Conservation (phyloP, 2,888 invertebrate genomes). For the Linnaemya vulpina region DNA sequence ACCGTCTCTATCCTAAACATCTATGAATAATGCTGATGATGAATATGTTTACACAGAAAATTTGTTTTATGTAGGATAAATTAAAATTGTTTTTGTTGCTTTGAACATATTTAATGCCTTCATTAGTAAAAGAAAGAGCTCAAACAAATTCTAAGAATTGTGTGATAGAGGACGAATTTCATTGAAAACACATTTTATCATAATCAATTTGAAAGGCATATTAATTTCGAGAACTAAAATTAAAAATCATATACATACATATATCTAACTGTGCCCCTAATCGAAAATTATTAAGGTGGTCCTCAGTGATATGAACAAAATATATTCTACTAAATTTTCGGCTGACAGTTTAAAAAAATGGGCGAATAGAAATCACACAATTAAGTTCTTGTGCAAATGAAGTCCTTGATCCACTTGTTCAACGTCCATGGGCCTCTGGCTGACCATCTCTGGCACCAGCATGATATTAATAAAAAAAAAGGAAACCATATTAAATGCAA, state of each 20-base stretch:
- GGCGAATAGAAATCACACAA: too few relatives aligned
- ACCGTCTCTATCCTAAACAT: background rate
- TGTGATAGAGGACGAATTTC: conserved; percentile 10
- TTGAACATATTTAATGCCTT: conserved; percentile 6
- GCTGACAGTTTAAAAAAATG: too few relatives aligned
- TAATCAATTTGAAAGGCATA: conserved; percentile 9
- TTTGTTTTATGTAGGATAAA: conserved; percentile 64
- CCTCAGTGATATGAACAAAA: too few relatives aligned
- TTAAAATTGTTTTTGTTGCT: conserved; percentile 52
- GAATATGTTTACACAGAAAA: conserved; percentile 64
- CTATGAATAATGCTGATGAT: conserved; percentile 65
- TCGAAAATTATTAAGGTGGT: background rate
- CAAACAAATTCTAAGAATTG: conserved; percentile 40
- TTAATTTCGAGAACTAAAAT: background rate
- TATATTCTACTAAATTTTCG: too few relatives aligned
- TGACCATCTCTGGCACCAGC: conserved; percentile 12
- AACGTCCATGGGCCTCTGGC: background rate
- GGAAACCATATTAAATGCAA: conserved; percentile 6
- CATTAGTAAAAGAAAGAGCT: conserved; percentile 10
- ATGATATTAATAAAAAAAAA: background rate
- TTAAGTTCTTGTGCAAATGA: too few relatives aligned
- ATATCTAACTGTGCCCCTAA: background rate
- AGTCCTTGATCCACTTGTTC: background rate
- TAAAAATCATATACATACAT: background rate
- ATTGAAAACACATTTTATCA: conserved; percentile 5